Evolutionary conservation across 1,140 invertebrate species (phyloP), one percentile per base, ranked within the genome.

Genomic region (Ooceraea biroi): DNA sequence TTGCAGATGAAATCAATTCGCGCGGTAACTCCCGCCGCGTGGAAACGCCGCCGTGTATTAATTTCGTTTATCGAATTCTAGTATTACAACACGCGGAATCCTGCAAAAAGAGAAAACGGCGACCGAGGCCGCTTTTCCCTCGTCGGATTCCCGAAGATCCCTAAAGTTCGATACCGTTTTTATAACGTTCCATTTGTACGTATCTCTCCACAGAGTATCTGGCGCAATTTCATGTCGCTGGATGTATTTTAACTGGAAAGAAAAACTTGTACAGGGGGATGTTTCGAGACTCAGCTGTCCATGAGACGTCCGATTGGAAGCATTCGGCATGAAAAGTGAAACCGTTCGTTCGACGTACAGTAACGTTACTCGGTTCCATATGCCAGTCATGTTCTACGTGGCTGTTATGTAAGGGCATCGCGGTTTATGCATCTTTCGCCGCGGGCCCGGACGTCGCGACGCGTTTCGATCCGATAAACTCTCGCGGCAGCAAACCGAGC

Each of bases 1-100:
- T 80, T 57, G 76, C 50, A 80, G 65, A 80, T 80, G 76, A 80
- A 69, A 80, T 80, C 76, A 80, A 80, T 80, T 80, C 65, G 36
- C 19, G 76, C 76, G 65, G 65, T 30, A 57, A 58, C 36, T 69
- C 65, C 36, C 50, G 52, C 65, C 61, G 52, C 19, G 50, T 8
- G 50, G 65, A 77, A 77, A 50, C 44, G 50, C 58, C 76, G 65
- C n/a, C 46, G 76, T 71, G 65, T 68, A 71, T 55, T 71, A 80
- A 80, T 71, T 69, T 80, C 50, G 55, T 46, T 80, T 80, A 80
- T 80, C 52, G 76, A 71, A 57, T 80, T 80, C 57, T 58, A 57
- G 50, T 71, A 36, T 36, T 36, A 71, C 65, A 55, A 57, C 41
- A 48, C 76, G 30, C n/a, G n/a, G n/a, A 55, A 14, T 41, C 36